These are phyloP conservation scores for Cynopterus sphinx DNA, from an alignment of 2,797 vertebrate genomes.

Conservation along the genomic window DNA sequence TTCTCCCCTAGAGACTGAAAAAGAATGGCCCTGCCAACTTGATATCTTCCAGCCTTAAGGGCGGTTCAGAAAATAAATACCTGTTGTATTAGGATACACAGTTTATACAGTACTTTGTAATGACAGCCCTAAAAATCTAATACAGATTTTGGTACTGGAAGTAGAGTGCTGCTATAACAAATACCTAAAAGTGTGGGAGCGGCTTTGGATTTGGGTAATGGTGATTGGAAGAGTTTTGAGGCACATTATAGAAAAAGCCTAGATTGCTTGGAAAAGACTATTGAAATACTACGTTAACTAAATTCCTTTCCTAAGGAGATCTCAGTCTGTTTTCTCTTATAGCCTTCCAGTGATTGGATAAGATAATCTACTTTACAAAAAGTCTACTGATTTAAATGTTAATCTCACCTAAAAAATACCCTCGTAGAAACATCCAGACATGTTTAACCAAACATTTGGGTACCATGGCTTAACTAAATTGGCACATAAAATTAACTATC, in stretches of 20 bases:
- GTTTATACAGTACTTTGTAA: not conserved
- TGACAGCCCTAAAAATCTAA: not conserved
- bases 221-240: not conserved
- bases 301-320: not conserved
- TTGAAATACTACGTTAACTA: not conserved
- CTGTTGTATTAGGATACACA: not conserved
- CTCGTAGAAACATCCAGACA: not conserved
- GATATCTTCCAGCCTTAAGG: not conserved
- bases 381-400: not conserved
- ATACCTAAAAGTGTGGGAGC: not conserved
- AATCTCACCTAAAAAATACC: not conserved
- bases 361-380: not conserved
- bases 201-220: not conserved
- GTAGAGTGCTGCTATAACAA: not conserved
- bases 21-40: not conserved
- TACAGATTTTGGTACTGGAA: not conserved
- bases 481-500: not conserved
- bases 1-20: not conserved
- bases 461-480: not conserved
- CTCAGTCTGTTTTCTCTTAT: not conserved
- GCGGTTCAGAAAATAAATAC: not conserved
- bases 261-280: not conserved
- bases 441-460: not conserved
- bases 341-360: not conserved
- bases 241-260: not conserved